phyloP scores from a whole-genome alignment of 2,113 vertebrate genomes.

The Calyptomena viridis region DNA sequence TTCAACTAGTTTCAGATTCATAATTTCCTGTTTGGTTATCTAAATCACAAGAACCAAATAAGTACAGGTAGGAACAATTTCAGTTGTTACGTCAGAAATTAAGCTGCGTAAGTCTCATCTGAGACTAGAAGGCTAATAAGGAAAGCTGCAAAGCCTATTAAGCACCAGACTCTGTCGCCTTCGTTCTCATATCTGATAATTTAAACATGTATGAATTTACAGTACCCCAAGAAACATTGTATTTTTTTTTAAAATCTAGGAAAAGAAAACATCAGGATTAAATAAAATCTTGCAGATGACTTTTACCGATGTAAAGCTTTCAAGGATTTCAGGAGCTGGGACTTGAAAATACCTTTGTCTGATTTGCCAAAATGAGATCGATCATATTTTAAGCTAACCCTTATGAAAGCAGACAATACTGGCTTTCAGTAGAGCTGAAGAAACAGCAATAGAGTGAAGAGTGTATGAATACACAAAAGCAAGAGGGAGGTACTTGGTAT shows the following conservation, averaged over 20 bases:
- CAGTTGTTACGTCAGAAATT: conserved; percentile 16
- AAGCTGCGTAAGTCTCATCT: background rate
- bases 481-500: background rate
- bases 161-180: background rate
- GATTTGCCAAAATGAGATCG: background rate
- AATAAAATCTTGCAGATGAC: background rate
- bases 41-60: background rate
- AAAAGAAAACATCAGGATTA: background rate
- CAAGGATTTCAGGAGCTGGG: background rate
- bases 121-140: conserved; percentile 1
- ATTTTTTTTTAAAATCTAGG: background rate
- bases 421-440: background rate
- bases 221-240: background rate
- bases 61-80: background rate
- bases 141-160: conserved; percentile 30
- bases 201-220: background rate
- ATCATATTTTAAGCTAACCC: background rate
- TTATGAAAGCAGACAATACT: background rate
- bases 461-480: background rate
- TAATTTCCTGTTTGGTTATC: background rate
- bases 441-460: background rate
- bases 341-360: background rate
- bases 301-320: background rate
- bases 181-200: background rate
- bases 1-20: background rate